Base-by-base conservation (phyloP, 1,140 invertebrate genomes). In the Drosophila arawakana region DNA sequence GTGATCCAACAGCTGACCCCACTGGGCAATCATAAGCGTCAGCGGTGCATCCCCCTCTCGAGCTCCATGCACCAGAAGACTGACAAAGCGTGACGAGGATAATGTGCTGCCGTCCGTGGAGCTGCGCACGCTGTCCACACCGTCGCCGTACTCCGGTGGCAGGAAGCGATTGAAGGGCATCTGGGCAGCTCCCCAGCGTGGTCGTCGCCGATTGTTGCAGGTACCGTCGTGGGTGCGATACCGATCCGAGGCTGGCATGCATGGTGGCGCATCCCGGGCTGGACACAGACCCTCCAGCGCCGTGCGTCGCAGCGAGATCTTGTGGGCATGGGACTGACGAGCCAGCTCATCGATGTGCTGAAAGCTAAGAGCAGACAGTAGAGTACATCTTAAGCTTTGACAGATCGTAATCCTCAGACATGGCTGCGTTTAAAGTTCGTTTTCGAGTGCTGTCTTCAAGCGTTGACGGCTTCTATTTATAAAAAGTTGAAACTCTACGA, bases 221-320 rank as follows among this genome's bases (percentile, higher is more conserved):
- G 96, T 96, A 7, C 97, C 97, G 92, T 98, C 97, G 13, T 95
- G 94, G 8, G 97, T 96, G 73, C 97, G 94, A 91, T 97, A 98
- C 65, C 95, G 94, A 47, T 83, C 80, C 37, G 91, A 78, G 18
- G 91, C 91, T 7, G 91, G 91, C 81, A 92, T 88, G 66, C 92
- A 92, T 10, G 80, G 76, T 0, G 92, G 92, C 34, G 88, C 79
- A 62, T 91, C 91, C 5, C 92, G 77, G 2, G 85, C 91, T 13
- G 92, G 90, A 54, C 92, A 92, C 0, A 92, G 70, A 2, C 78
- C 85, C 70, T 92, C 92, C 9, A 92, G 55, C 7, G 91, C 81
- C 3, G 92, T 92, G 4, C 84, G 84, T 0, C 90, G 77, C 52
- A 92, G n/a, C 0, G 92, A 92, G 54, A 92, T 88, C 39, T 91